Evolutionary conservation across 2,888 invertebrate genomes (phyloP).

Genomic region (Piscicola geometra): DNA sequence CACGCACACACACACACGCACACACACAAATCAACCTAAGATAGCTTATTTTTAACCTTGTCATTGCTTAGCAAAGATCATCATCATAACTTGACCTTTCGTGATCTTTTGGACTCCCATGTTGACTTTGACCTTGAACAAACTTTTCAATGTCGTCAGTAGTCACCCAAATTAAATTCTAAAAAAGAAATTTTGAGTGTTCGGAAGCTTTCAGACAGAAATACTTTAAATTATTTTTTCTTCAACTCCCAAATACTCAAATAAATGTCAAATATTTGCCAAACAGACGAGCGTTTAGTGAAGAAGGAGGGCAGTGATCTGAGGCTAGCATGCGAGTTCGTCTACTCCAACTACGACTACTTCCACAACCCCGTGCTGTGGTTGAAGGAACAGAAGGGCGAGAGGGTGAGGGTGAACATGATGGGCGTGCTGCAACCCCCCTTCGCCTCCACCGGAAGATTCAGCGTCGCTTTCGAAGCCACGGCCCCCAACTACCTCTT

Average conservation of each 20-base stretch:
- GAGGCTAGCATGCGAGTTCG: neutral
- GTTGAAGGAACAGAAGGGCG: neutral
- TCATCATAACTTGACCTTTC: too few relatives aligned
- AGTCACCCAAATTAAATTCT: too few relatives aligned
- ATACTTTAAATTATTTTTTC: neutral
- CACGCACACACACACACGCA: too few relatives aligned
- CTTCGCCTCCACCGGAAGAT: neutral
- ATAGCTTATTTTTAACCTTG: too few relatives aligned
- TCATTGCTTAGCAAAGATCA: too few relatives aligned
- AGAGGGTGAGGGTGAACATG: neutral
- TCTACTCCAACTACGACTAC: neutral
- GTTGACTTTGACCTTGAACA: too few relatives aligned
- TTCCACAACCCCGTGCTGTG: neutral
- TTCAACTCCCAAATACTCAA: neutral
- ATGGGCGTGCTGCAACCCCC: neutral
- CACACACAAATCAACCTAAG: too few relatives aligned
- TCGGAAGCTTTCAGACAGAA: too few relatives aligned
- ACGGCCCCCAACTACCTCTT: neutral
- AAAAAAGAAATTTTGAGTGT: too few relatives aligned
- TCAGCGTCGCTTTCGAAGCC: neutral
- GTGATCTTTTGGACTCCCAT: too few relatives aligned
- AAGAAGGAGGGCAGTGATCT: neutral
- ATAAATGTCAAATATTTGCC: neutral
- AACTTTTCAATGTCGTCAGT: too few relatives aligned
- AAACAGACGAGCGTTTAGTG: neutral